Base-by-base conservation (phyloP, 1,140 invertebrate genomes). In the Phthorimaea operculella region DNA sequence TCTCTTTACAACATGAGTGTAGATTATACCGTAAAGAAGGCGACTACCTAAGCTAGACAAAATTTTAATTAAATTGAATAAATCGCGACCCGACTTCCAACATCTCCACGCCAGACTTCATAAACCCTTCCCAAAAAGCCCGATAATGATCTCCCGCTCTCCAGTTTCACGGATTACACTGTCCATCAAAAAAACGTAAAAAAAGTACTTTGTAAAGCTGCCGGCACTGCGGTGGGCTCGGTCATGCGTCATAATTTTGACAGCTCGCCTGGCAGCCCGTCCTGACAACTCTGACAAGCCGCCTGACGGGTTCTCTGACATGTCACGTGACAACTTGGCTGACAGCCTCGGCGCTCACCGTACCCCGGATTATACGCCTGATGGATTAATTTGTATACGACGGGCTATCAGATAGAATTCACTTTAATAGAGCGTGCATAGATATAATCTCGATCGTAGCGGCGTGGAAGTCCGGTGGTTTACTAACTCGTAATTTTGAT, bases 191-290 rank as follows among this genome's bases (percentile, higher is more conserved):
- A 59, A 57, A 33, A 47, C 4, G 15, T 1, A 56, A 47, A 34
- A 60, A 64, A 60, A 57, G 66, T 55, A 56, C 49, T 48, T 52
- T 62, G 55, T 52, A 51, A 55, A 57, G 60, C 60, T 36, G 62
- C 60, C 59, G 66, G 57, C 70, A 57, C 52, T 59, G 66, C 64
- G 74, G 73, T 66, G 69, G 73, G 75, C 64, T 69, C 77, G 65
- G 58, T 69, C 74, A 77, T 72, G 76, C 74, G 74, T 79, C 73
- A 79, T 74, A 71, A 78, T 76, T 73, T 59, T 81, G 78, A 79
- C 76, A 74, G 72, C 48, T 50, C 60, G 66, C 57, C 57, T 72
- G 72, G 68, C 71, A 64, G 66, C 33, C 47, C 52, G 60, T 58
- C 55, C 51, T 45, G 56, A 51, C 59, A 28, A 28, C 21, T 28